Evolutionary conservation across 1,140 invertebrate genomes (phyloP).

Genomic region (Agrilus planipennis): DNA sequence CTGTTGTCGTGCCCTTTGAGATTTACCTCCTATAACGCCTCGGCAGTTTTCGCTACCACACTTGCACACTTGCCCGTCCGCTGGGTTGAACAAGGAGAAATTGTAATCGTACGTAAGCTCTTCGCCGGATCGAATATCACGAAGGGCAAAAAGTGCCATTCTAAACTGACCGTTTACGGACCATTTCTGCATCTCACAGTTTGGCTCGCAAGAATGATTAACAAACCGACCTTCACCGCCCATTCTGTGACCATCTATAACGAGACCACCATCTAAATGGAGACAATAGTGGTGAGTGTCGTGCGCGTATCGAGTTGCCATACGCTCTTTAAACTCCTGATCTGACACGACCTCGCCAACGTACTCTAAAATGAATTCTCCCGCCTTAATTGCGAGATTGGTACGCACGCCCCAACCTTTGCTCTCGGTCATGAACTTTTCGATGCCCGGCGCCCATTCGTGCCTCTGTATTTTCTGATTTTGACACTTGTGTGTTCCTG

Average conservation of each 20-base stretch:
- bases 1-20: slow-evolving; percentile 50
- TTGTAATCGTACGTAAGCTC: slow-evolving; percentile 97
- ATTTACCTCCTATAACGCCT: slow-evolving; percentile 89
- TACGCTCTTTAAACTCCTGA: slow-evolving; percentile 84
- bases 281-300: slow-evolving; percentile 96
- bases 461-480: slow-evolving; percentile 86
- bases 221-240: slow-evolving; percentile 93
- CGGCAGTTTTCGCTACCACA: slow-evolving; percentile 50
- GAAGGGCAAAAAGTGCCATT: slow-evolving; percentile 88
- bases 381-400: slow-evolving; percentile 62
- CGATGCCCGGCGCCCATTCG: slow-evolving; percentile 74
- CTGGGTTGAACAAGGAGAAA: slow-evolving; percentile 64
- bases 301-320: slow-evolving; percentile 78
- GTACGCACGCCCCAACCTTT: slow-evolving; percentile 90
- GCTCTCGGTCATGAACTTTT: slow-evolving; percentile 82
- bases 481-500: slow-evolving; percentile 68
- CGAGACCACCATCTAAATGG: slow-evolving; percentile 82
- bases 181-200: slow-evolving; percentile 99
- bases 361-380: slow-evolving; percentile 92
- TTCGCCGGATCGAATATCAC: slow-evolving; percentile 73
- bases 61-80: slow-evolving; percentile 54
- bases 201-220: slow-evolving; percentile 95
- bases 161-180: slow-evolving; percentile 86
- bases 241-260: slow-evolving; percentile 95
- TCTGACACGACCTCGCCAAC: slow-evolving; percentile 94